A percentile compares a stretch with the other conserved stretches of the same genome.
Evolutionary conservation across 2,797 vertebrate genomes (phyloP).

Genomic region (Petrocephalus sullivani): DNA sequence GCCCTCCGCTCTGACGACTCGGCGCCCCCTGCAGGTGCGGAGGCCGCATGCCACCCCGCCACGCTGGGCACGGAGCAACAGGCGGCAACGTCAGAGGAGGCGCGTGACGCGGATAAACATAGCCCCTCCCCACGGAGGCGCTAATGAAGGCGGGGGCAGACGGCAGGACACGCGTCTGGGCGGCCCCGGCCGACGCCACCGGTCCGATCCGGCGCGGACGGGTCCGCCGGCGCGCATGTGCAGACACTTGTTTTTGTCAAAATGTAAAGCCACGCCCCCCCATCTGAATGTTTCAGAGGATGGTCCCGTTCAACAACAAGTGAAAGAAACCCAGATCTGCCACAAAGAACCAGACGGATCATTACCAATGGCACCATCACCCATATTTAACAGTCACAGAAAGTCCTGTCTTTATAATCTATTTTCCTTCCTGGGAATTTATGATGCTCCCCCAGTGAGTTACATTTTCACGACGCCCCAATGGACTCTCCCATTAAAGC

Average conservation of each 20-base stretch:
- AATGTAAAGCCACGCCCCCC: background rate
- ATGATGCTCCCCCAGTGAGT: background rate
- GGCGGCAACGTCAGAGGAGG: background rate
- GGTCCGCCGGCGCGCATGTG: background rate
- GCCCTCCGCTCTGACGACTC: background rate
- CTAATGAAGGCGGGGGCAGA: background rate
- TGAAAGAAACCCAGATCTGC: background rate
- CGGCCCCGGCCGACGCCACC: background rate
- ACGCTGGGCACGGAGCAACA: conserved; percentile 28
- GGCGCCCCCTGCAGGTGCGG: conserved; percentile 4
- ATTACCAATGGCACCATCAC: background rate
- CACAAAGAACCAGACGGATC: background rate
- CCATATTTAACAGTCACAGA: background rate
- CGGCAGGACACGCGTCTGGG: background rate
- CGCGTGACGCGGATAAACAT: conserved; percentile 25
- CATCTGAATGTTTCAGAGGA: background rate
- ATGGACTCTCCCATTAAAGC: background rate
- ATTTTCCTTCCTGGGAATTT: background rate
- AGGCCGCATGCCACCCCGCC: conserved; percentile 21
- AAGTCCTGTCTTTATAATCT: background rate
- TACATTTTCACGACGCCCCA: background rate
- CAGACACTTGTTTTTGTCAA: background rate
- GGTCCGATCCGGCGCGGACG: background rate
- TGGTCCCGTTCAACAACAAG: too few relatives aligned
- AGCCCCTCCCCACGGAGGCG: conserved; percentile 15